These are phyloP conservation scores for Odobenus rosmarus DNA, from an alignment of 2,113 vertebrate genomes.

Conservation along the genomic window DNA sequence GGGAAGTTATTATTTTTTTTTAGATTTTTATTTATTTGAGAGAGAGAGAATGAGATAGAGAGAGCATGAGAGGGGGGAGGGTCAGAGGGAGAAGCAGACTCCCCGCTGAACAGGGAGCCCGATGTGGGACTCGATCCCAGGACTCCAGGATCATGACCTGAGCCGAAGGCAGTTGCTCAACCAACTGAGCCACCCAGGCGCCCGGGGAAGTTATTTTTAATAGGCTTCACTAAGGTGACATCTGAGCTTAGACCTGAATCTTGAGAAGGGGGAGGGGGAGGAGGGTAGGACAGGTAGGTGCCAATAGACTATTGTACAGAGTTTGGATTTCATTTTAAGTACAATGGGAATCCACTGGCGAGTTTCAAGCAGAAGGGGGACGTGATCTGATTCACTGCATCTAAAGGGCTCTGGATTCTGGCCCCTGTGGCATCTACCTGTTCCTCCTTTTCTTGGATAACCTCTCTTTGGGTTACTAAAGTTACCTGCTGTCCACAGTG, in stretches of 20 bases:
- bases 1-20: background rate
- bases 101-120: too few species aligned
- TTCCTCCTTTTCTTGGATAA: background rate
- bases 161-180: too few species aligned
- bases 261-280: background rate
- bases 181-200: too few species aligned
- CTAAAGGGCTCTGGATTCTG: background rate
- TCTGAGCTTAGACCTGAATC: background rate
- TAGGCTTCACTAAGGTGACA: background rate
- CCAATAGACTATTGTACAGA: background rate
- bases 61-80: too few species aligned
- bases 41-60: too few species aligned
- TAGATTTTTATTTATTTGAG: too few species aligned
- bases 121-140: too few species aligned
- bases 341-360: background rate
- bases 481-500: background rate
- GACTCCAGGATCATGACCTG: too few species aligned
- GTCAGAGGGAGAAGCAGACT: too few species aligned
- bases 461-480: background rate
- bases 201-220: background rate
- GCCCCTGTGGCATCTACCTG: background rate
- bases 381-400: background rate
- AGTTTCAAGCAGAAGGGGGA: slow-evolving; percentile 11
- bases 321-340: background rate
- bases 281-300: background rate